Conservation (phyloP, 2,113 vertebrate species). For the Myrmecophaga tridactyla region DNA sequence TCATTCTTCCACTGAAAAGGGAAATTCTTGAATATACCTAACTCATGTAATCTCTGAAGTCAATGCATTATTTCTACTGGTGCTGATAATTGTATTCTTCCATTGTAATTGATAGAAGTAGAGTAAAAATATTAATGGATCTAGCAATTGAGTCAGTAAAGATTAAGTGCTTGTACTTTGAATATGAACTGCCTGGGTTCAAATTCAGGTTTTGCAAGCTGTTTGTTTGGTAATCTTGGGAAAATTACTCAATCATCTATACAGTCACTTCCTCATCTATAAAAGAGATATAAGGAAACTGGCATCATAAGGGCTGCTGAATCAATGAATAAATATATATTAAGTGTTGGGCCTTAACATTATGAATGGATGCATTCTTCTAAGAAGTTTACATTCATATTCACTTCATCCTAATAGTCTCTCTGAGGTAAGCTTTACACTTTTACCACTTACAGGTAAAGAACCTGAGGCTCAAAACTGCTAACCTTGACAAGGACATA, state of each 20-base stretch:
- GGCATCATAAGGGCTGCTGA: background rate
- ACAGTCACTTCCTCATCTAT: background rate
- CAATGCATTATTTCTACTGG: background rate
- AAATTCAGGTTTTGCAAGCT: background rate
- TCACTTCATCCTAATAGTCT: background rate
- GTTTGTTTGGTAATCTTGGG: background rate
- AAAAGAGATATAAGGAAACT: background rate
- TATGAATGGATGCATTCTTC: background rate
- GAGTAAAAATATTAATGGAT: background rate
- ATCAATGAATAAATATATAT: background rate
- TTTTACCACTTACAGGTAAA: background rate
- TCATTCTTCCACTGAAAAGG: background rate
- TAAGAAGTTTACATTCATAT: background rate
- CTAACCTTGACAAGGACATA: background rate
- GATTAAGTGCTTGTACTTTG: background rate
- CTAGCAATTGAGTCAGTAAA: background rate
- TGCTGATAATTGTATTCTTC: background rate
- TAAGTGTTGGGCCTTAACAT: background rate
- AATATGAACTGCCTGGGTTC: background rate
- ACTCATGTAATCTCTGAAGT: background rate
- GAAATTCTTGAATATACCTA: background rate
- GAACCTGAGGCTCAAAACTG: background rate
- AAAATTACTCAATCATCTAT: background rate
- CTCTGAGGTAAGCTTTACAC: background rate
- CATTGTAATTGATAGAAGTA: background rate